A percentile compares a stretch with the other conserved stretches of the same genome.
Conservation (phyloP, 2,797 vertebrate species). For the Lindbergichthys nudifrons region DNA sequence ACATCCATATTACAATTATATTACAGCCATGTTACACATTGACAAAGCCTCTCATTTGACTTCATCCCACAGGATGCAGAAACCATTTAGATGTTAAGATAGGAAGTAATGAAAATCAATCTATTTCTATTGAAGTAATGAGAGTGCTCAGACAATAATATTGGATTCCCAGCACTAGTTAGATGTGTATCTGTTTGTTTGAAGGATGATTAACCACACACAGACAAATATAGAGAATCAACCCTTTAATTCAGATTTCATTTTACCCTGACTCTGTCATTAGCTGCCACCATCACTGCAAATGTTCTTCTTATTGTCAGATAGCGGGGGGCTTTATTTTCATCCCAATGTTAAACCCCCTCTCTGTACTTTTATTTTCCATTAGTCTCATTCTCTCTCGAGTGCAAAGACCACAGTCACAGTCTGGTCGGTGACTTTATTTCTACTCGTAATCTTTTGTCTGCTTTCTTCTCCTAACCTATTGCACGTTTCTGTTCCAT, state of each 20-base stretch:
- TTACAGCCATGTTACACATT: too few species aligned
- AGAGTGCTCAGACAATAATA: neutral
- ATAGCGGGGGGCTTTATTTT: neutral
- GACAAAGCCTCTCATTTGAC: too few species aligned
- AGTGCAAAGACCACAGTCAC: neutral
- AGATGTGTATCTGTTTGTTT: neutral
- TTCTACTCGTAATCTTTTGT: neutral
- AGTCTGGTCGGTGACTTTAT: conserved; percentile 1
- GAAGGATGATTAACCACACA: neutral
- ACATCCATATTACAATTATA: too few species aligned
- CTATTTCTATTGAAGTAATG: too few species aligned
- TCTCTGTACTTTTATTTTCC: conserved; percentile 12
- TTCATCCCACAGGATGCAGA: too few species aligned
- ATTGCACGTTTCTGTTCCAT: conserved; percentile 39
- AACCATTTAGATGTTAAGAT: too few species aligned
- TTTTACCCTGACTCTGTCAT: neutral
- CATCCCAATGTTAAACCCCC: conserved; percentile 15
- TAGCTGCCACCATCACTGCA: neutral
- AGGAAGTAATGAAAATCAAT: too few species aligned
- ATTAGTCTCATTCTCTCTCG: conserved; percentile 8
- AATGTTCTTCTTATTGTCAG: neutral
- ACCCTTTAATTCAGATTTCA: neutral
- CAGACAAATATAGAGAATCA: neutral
- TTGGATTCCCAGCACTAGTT: neutral
- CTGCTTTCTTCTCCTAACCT: conserved; percentile 27